Conservation (phyloP, 2,888 invertebrate species). For the Nemotelus nigrinus region DNA sequence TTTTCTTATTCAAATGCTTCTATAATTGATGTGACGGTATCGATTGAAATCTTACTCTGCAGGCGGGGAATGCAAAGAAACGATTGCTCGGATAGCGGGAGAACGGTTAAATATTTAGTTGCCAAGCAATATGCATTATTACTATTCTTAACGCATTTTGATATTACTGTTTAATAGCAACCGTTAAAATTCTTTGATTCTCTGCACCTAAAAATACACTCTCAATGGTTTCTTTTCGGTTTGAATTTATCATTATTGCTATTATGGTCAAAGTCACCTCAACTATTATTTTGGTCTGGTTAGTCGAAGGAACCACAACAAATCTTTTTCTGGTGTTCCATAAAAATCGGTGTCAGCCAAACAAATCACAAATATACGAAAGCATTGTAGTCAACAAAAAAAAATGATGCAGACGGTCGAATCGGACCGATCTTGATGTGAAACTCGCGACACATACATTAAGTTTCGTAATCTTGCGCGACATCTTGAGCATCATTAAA, state of each 20-base stretch:
- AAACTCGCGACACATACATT: slow-evolving; percentile 38
- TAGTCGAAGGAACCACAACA: not conserved
- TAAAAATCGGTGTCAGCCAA: slow-evolving; percentile 1
- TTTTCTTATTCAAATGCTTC: slow-evolving; percentile 44
- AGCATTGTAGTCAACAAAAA: slow-evolving; percentile 11
- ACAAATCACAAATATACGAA: not conserved
- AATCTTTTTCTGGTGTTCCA: slow-evolving; percentile 1
- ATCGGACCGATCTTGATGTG: slow-evolving; percentile 23
- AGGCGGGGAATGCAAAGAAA: no score
- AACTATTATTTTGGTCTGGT: not conserved
- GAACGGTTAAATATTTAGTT: no score
- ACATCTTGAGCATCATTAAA: slow-evolving; percentile 48
- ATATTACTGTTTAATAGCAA: slow-evolving; percentile 8
- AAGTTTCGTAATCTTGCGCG: slow-evolving; percentile 43
- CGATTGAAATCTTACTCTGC: not conserved
- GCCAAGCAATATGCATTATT: not conserved
- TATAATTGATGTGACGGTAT: slow-evolving; percentile 12
- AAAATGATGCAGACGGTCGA: slow-evolving; percentile 28
- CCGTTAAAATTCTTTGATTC: slow-evolving; percentile 13
- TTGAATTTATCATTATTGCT: not conserved
- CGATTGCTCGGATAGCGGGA: no score
- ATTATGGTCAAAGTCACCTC: slow-evolving; percentile 7
- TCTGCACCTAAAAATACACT: not conserved
- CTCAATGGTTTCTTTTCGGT: slow-evolving; percentile 26
- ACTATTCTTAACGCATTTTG: slow-evolving; percentile 7